phyloP scores from a whole-genome alignment of 1,140 invertebrate genomes.

The Drosophila oshimai region DNA sequence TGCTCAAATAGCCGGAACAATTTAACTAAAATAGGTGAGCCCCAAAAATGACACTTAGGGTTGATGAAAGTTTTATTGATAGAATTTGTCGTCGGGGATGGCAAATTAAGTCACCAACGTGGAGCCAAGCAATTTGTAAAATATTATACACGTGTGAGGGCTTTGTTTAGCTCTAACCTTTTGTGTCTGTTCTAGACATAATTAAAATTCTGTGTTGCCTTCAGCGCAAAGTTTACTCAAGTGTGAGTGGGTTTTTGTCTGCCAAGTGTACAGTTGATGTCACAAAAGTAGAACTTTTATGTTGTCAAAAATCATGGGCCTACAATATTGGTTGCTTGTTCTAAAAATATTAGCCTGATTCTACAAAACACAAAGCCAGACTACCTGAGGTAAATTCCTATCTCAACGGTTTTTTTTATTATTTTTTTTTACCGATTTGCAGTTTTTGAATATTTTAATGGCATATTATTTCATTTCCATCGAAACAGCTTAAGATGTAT shows the following conservation, averaged over 20 bases:
- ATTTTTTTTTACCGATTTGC: no score
- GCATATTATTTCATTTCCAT: no score
- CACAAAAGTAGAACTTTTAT: neutral
- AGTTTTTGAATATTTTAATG: no score
- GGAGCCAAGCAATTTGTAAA: constrained; percentile 16
- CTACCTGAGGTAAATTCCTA: no score
- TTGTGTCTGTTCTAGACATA: constrained; percentile 35
- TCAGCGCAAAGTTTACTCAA: constrained; percentile 56
- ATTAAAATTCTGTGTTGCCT: constrained; percentile 60
- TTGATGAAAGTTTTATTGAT: constrained; percentile 68
- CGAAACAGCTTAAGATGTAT: no score
- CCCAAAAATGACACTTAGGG: constrained; percentile 39
- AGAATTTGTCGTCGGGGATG: constrained; percentile 27
- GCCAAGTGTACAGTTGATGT: neutral
- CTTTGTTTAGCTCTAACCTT: constrained; percentile 6
- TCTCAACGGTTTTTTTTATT: no score
- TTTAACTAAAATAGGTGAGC: constrained; percentile 45
- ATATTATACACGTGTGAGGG: neutral
- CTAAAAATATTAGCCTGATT: no score
- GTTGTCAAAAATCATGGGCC: no score
- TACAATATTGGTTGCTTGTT: no score
- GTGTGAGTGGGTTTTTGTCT: constrained; percentile 29
- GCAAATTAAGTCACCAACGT: constrained; percentile 56
- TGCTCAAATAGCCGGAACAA: constrained; percentile 53
- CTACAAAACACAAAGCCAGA: no score